Percentiles rank a stretch among this genome's conserved stretches.
phyloP scores from a whole-genome alignment of 1,140 invertebrate genomes.

The Drusus annulatus region DNA sequence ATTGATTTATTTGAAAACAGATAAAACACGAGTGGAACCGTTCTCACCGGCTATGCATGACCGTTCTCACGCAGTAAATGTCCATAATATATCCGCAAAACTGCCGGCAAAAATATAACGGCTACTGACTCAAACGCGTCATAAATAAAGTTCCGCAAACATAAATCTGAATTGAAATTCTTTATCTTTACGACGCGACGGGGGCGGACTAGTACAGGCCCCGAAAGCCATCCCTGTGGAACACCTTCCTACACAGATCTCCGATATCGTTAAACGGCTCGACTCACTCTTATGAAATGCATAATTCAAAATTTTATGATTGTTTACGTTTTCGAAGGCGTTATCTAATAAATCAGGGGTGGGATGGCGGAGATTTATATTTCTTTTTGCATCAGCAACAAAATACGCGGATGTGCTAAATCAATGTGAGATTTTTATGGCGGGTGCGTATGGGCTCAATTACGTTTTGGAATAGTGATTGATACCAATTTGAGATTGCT shows the following conservation, averaged over 20 bases:
- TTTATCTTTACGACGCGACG: conserved; percentile 37
- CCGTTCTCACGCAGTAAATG: background rate
- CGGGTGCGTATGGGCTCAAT: conserved; percentile 9
- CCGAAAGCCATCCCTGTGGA: background rate
- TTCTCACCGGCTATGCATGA: no score
- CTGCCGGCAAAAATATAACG: background rate
- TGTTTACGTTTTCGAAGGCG: conserved; percentile 38
- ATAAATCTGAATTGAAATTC: conserved; percentile 44
- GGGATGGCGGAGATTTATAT: conserved; percentile 19
- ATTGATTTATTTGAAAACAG: no score
- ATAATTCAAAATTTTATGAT: conserved; percentile 46
- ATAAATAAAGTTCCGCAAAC: conserved; percentile 22
- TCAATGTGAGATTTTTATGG: conserved; percentile 6
- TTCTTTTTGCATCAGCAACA: conserved; percentile 10
- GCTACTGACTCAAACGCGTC: conserved; percentile 15
- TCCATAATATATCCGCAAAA: background rate
- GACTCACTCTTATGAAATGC: conserved; percentile 36
- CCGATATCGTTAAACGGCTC: conserved; percentile 40
- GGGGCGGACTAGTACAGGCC: background rate
- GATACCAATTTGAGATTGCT: conserved; percentile 30
- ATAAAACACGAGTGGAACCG: no score
- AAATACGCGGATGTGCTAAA: conserved; percentile 1
- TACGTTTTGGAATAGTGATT: conserved; percentile 26
- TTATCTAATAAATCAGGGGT: conserved; percentile 37
- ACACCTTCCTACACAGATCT: conserved; percentile 11